A percentile compares a stretch with the other conserved stretches of the same genome.
Evolutionary conservation across 1,140 invertebrate genomes (phyloP).

Genomic region (Drosophila biarmipes): DNA sequence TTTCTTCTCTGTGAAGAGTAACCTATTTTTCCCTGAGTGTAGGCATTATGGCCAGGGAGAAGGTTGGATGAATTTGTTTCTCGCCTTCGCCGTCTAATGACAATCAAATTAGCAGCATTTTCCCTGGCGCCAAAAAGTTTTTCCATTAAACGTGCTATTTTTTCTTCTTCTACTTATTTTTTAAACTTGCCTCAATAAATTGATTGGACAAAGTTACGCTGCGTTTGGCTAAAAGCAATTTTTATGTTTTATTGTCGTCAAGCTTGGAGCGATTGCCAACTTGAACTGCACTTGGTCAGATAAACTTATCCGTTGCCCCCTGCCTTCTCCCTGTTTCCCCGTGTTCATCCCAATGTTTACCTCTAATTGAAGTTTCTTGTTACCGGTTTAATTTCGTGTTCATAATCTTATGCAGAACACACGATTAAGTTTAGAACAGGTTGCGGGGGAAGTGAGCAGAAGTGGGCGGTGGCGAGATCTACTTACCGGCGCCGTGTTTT

Average conservation of each 20-base stretch:
- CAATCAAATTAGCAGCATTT: constrained; percentile 75
- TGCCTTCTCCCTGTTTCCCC: neutral
- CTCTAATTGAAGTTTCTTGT: constrained; percentile 75
- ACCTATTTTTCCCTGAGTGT: constrained; percentile 1
- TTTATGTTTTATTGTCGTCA: constrained; percentile 41
- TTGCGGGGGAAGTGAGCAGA: neutral
- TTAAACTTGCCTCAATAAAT: constrained; percentile 51
- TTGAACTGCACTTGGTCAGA: constrained; percentile 37
- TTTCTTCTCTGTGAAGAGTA: neutral
- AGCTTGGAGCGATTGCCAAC: constrained; percentile 43
- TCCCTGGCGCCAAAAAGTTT: constrained; percentile 70
- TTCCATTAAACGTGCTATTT: constrained; percentile 70
- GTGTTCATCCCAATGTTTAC: constrained; percentile 56
- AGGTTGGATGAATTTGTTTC: constrained; percentile 46
- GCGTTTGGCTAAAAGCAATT: constrained; percentile 50
- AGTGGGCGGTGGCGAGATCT: neutral
- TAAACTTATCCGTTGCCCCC: constrained; percentile 29
- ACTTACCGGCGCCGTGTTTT: neutral
- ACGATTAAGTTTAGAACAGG: constrained; percentile 31
- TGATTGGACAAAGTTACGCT: constrained; percentile 55
- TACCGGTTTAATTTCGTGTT: constrained; percentile 61
- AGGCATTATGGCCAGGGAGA: constrained; percentile 21
- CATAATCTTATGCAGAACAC: constrained; percentile 56
- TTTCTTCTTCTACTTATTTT: constrained; percentile 16
- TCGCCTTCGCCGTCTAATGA: constrained; percentile 62